These are phyloP conservation scores for Pyrochroa serraticornis DNA, from an alignment of 2,888 invertebrate species.

Conservation along the genomic window DNA sequence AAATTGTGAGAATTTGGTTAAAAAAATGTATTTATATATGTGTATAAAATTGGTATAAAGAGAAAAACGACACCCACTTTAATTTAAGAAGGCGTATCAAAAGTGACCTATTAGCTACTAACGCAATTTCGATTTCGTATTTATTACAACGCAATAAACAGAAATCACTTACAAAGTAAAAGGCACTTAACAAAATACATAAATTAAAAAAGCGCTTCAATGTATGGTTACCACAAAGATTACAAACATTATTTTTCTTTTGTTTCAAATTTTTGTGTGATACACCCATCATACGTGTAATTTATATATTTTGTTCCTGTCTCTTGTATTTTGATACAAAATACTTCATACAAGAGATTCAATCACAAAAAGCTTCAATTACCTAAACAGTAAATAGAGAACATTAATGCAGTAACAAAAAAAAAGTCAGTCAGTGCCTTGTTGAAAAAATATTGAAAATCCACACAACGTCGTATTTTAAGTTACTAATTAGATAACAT, in stretches of 20 bases:
- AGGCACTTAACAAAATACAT: neutral
- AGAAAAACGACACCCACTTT: neutral
- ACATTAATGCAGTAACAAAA: neutral
- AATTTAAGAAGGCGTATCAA: neutral
- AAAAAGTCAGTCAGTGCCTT: conserved; percentile 9
- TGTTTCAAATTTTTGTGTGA: too few relatives aligned
- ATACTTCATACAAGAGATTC: conserved; percentile 17
- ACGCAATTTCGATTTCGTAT: conserved; percentile 1
- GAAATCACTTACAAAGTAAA: neutral
- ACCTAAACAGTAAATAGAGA: neutral
- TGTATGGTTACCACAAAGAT: too few relatives aligned
- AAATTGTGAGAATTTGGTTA: too few relatives aligned
- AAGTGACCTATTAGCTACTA: neutral
- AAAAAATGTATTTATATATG: too few relatives aligned
- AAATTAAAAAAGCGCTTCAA: conserved; percentile 1
- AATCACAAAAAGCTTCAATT: conserved; percentile 17
- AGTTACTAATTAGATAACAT: too few relatives aligned
- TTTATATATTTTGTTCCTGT: neutral
- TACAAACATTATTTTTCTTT: too few relatives aligned
- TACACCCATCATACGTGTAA: too few relatives aligned
- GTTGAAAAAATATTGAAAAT: neutral
- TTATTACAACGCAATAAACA: conserved; percentile 9
- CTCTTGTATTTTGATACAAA: conserved; percentile 15
- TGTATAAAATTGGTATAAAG: too few relatives aligned
- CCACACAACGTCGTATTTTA: too few relatives aligned